Evolutionary conservation across 2,797 vertebrate species (phyloP).

Genomic region (Enteromius thamalakanensis): DNA sequence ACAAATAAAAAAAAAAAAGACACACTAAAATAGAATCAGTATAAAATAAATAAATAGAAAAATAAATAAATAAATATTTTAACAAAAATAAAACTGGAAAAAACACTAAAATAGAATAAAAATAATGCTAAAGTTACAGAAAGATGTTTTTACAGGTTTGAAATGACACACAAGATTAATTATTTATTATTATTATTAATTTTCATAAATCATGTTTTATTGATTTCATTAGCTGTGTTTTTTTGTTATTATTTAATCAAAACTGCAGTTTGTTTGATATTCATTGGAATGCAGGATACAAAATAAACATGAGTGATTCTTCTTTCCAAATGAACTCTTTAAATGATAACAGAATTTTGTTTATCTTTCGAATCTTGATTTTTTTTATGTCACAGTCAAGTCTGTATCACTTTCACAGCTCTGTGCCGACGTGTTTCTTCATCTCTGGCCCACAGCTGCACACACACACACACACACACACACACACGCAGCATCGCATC

Average conservation of each 20-base stretch:
- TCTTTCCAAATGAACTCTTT: too few species aligned
- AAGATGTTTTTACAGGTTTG: neutral
- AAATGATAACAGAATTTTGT: neutral
- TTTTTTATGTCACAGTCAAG: slow-evolving; percentile 16
- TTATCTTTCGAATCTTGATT: slow-evolving; percentile 3
- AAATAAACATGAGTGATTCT: too few species aligned
- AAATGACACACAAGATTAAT: neutral
- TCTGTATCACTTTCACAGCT: slow-evolving; percentile 54
- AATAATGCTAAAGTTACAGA: neutral
- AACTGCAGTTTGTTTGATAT: too few species aligned
- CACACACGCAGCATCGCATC: slow-evolving; percentile 35
- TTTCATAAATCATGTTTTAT: too few species aligned
- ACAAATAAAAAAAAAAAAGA: neutral
- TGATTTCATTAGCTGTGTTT: too few species aligned
- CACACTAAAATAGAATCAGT: neutral
- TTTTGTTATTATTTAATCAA: too few species aligned
- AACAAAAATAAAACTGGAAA: too few species aligned
- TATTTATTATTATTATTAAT: too few species aligned
- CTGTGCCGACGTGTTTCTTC: slow-evolving; percentile 48
- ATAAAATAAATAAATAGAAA: neutral
- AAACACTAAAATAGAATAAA: neutral
- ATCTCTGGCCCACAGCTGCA: slow-evolving; percentile 59
- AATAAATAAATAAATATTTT: neutral
- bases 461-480: slow-evolving; percentile 33
- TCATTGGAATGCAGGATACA: too few species aligned